These are phyloP conservation scores for Danaus plexippus DNA, from an alignment of 1,140 invertebrate species.

Conservation along the genomic window DNA sequence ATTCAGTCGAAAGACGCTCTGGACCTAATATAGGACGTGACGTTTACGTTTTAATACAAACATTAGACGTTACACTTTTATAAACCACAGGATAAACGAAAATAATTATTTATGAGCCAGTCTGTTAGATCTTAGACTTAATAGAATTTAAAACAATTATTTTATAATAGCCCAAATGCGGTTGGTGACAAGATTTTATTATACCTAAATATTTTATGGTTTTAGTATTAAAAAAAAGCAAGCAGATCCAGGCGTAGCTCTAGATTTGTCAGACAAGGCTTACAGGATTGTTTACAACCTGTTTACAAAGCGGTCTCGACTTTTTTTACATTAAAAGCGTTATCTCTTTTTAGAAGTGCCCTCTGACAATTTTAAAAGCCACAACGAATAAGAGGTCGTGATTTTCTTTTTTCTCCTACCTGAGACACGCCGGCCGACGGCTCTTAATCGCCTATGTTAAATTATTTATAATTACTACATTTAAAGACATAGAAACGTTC, in stretches of 20 bases:
- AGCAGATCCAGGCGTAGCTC: no score
- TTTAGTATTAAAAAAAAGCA: no score
- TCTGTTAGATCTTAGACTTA: no score
- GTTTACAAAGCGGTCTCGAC: conserved; percentile 55
- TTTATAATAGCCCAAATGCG: no score
- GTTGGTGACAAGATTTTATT: no score
- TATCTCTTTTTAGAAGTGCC: conserved; percentile 59
- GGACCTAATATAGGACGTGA: conserved; percentile 8
- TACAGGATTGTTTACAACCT: conserved; percentile 59
- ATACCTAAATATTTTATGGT: no score
- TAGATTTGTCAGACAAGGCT: conserved; percentile 8
- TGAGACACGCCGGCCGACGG: conserved; percentile 17
- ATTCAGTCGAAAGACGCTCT: conserved; percentile 4
- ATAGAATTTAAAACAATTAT: no score
- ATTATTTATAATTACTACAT: conserved; percentile 52
- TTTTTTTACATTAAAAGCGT: conserved; percentile 55
- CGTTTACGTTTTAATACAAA: conserved; percentile 13
- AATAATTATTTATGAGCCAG: no score
- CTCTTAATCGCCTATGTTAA: conserved; percentile 49
- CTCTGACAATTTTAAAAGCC: conserved; percentile 56
- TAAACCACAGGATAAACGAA: no score
- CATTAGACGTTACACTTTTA: background rate
- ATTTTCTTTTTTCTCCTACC: conserved; percentile 35
- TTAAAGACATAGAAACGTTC: conserved; percentile 3
- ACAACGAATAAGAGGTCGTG: conserved; percentile 37